Evolutionary conservation across 2,113 vertebrate species (phyloP), one percentile per base, ranked within the genome.

Genomic region (Catharus bicknelli): DNA sequence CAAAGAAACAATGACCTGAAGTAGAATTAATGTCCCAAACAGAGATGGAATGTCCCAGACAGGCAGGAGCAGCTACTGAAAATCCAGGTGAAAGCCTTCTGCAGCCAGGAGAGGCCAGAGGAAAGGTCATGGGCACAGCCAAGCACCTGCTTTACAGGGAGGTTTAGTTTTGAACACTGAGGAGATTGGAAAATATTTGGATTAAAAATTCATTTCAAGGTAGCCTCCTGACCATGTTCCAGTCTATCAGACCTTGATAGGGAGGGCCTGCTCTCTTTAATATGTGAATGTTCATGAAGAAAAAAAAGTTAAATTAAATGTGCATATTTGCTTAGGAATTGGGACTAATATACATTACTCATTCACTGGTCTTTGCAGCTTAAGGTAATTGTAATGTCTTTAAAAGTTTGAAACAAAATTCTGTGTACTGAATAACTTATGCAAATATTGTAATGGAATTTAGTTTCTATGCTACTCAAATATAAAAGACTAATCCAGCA

Each of bases 371-470:
- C 47, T 92, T 81, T 58, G 38, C 22, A 80, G 61, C 23, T 66
- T 88, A 38, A 26, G 16, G 26, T 88, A 83, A 72, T 80, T 63
- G 34, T 36, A 74, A 80, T 36, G 9, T 47, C 61, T 75, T 62
- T 9, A 42, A 58, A 94, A 67, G 8, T 69, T 58, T 83, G 47
- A 85, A 77, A 38, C 25, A 47, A 72, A 89, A 48, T 36, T 87
- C 48, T 64, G 7, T 42, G 40, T 40, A 59, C 50, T 34, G 48
- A 90, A 70, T 54, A 45, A 78, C 69, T 90, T 80, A n/a, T 14
- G 53, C 47, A 89, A 92, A 94, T 89, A 90, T 23, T 69, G 29
- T 51, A 63, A 83, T 27, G 84, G 64, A 86, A 79, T 67, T 86
- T 16, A 5, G 10, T 83, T 67, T 86, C 86, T 61, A 27, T 48